These are phyloP conservation scores for Clepsis dumicolana DNA, from an alignment of 2,888 invertebrate species.

Conservation along the genomic window DNA sequence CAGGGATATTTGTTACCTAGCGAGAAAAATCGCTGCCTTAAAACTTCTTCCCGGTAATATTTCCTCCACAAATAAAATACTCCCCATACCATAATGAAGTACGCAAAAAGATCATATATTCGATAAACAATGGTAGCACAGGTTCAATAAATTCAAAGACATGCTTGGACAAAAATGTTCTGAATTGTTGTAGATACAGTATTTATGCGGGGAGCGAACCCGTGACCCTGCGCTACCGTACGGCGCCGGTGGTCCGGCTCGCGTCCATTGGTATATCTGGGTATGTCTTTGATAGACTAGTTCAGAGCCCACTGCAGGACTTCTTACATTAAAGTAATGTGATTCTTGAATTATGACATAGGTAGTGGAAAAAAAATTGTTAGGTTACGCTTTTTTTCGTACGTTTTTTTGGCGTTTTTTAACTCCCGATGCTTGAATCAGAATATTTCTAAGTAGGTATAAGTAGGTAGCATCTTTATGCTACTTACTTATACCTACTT, in stretches of 20 bases:
- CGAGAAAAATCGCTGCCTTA: not conserved
- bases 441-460: too few species aligned
- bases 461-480: too few species aligned
- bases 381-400: too few species aligned
- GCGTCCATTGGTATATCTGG: conserved; percentile 41
- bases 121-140: conserved; percentile 67
- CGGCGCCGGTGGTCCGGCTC: conserved; percentile 69
- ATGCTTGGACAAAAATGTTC: conserved; percentile 69
- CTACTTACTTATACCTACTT: too few species aligned
- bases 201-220: conserved; percentile 76
- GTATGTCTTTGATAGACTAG: conserved; percentile 22
- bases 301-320: not conserved
- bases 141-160: conserved; percentile 75
- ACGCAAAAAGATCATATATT: conserved; percentile 43
- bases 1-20: too few species aligned
- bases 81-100: conserved; percentile 31
- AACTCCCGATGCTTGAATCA: too few species aligned
- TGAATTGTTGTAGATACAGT: conserved; percentile 73
- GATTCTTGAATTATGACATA: too few species aligned
- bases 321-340: not conserved
- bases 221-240: conserved; percentile 78
- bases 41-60: not conserved
- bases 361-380: too few species aligned
- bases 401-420: too few species aligned
- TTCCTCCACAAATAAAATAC: conserved; percentile 28